These are phyloP conservation scores for Synanthedon formicaeformis DNA, from an alignment of 2,888 invertebrate species.

Conservation along the genomic window DNA sequence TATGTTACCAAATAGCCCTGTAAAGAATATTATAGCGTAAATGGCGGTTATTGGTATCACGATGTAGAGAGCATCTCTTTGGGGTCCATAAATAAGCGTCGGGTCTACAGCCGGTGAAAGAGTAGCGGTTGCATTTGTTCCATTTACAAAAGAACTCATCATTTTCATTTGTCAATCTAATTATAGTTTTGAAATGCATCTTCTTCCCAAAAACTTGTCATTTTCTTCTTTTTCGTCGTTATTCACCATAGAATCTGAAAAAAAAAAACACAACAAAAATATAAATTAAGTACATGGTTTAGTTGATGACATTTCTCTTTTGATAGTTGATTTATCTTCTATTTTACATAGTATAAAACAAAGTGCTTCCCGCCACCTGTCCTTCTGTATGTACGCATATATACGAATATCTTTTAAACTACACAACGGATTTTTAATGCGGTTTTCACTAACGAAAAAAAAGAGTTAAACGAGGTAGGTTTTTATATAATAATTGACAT, in stretches of 20 bases:
- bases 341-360: no score
- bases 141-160: neutral
- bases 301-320: no score
- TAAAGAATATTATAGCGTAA: constrained; percentile 82
- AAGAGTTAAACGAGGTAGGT: no score
- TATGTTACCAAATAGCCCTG: constrained; percentile 84
- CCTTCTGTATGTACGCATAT: no score
- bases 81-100: constrained; percentile 47
- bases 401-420: no score
- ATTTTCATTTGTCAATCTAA: neutral
- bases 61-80: constrained; percentile 70
- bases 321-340: no score
- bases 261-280: neutral
- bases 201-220: neutral
- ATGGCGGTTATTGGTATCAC: constrained; percentile 81
- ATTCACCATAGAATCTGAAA: neutral
- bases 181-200: neutral
- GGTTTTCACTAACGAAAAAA: no score
- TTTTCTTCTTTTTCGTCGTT: neutral
- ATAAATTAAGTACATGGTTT: no score
- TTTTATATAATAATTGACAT: no score
- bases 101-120: constrained; percentile 27
- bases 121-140: constrained; percentile 12
- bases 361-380: no score
- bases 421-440: no score